Base-by-base conservation (phyloP, 2,113 vertebrate species). In the Mungos mungo region DNA sequence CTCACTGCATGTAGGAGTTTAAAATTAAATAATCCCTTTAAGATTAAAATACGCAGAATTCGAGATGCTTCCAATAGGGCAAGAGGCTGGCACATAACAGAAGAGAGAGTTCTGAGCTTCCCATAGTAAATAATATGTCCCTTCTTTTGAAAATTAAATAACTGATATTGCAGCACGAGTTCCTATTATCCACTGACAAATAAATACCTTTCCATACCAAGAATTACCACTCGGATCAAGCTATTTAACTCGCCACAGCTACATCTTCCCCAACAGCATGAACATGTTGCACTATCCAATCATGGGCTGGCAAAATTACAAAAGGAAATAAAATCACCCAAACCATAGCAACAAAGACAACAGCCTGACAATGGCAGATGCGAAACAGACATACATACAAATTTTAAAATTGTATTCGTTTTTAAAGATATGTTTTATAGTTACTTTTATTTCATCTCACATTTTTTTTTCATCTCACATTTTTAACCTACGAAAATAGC, bases 311-410 rank as follows among this genome's bases (percentile, higher is more conserved):
- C 98, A 98, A 98, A 95, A 97, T 97, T 98, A 98, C 97, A 97
- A 97, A 97, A 98, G 98, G 98, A 98, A 98, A 98, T 96, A 98
- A 98, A 98, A 98, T 95, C 98, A 47, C 81, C 90, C 94, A 93
- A 93, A 93, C 98, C 98, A 98, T 96, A 97, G 98, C 98, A 98
- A 98, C 98, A 98, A 98, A 98, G 98, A 98, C 96, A 98, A 98
- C 97, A 98, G 98, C 97, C 98, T 98, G 98, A 97, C 98, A 98
- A 98, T 98, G 98, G 98, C 98, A 98, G 98, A 98, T 98, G 98
- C 98, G 97, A 95, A 97, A 97, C 50, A 97, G 98, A 97, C 97
- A 98, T 95, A 98, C 98, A 74, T 23, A 96, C 63, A 98, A 96
- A 97, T 96, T 68, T 96, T 95, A 98, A 98, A 98, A 98, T 92